These are phyloP conservation scores for Paraescarpia echinospica DNA, from an alignment of 1,140 invertebrate genomes.

Conservation along the genomic window DNA sequence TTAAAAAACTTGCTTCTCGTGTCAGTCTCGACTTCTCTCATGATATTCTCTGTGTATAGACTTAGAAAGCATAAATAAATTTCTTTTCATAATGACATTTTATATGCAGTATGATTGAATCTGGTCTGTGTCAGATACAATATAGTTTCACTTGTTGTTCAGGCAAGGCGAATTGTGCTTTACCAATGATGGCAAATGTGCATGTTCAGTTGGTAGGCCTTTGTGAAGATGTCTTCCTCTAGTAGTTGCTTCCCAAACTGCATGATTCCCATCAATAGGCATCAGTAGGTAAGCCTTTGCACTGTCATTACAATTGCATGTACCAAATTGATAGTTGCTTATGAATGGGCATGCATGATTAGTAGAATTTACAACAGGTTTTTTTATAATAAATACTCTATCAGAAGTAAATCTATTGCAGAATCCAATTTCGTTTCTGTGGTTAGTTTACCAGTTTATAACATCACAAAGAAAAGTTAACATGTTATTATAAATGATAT, in stretches of 20 bases:
- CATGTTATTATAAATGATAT: background rate
- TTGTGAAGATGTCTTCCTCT: background rate
- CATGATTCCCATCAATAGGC: background rate
- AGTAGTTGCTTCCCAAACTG: background rate
- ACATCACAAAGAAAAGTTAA: background rate
- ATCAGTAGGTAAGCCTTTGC: conserved; percentile 7
- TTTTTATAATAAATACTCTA: background rate
- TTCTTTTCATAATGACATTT: background rate
- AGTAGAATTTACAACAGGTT: background rate
- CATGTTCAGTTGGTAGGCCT: background rate
- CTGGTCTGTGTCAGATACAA: background rate
- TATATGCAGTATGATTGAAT: background rate
- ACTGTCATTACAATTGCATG: conserved; percentile 6
- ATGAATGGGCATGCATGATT: background rate
- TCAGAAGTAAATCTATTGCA: background rate
- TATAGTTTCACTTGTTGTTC: background rate
- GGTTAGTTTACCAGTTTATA: background rate
- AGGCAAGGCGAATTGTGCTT: background rate
- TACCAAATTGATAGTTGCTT: conserved; percentile 18
- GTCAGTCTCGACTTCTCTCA: no score
- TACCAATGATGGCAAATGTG: background rate
- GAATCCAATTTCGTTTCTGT: background rate
- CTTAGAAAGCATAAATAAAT: background rate
- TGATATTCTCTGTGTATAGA: no score
- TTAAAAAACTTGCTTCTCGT: no score